A percentile compares a stretch with the other conserved stretches of the same genome.
These are phyloP conservation scores for Serranus cabrilla DNA, from an alignment of 2,797 vertebrate species.

Conservation along the genomic window DNA sequence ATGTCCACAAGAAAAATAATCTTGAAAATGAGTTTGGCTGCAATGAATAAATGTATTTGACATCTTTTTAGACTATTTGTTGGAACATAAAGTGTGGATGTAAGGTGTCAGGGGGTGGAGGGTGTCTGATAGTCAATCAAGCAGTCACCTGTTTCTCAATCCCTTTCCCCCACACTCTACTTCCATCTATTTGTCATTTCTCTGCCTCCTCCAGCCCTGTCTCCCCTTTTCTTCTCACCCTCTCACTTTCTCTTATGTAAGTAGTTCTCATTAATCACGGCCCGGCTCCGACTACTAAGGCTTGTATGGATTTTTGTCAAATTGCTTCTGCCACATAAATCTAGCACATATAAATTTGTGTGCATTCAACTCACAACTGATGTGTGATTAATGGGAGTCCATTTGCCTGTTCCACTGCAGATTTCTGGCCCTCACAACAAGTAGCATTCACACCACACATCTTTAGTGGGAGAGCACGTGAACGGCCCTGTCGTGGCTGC, in stretches of 20 bases:
- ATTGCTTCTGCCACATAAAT: conserved; percentile 81
- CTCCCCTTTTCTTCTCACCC: conserved; percentile 55
- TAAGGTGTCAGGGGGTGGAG: conserved; percentile 9
- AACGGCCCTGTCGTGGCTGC: conserved; percentile 24
- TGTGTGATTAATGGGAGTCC: conserved; percentile 71
- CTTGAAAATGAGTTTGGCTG: conserved; percentile 8
- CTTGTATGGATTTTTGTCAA: conserved; percentile 80
- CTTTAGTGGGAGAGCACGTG: conserved; percentile 9
- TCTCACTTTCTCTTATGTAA: conserved; percentile 75
- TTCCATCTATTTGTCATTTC: conserved; percentile 72
- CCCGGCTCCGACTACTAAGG: conserved; percentile 57
- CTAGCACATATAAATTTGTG: conserved; percentile 74
- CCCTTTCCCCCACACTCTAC: conserved; percentile 49
- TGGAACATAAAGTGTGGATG: conserved; percentile 40
- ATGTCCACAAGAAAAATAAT: conserved; percentile 9
- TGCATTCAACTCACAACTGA: conserved; percentile 72
- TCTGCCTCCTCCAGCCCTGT: conserved; percentile 61
- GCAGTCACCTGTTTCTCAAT: conserved; percentile 59
- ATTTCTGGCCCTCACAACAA: conserved; percentile 33
- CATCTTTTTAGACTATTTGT: conserved; percentile 52
- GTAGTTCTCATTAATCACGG: conserved; percentile 78
- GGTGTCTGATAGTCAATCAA: conserved; percentile 66
- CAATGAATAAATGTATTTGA: conserved; percentile 23
- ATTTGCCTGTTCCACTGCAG: conserved; percentile 50
- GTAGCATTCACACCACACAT: conserved; percentile 34